A percentile compares a stretch with the other conserved stretches of the same genome.
These are phyloP conservation scores for Pholis gunnellus DNA, from an alignment of 2,113 vertebrate species.

Conservation along the genomic window DNA sequence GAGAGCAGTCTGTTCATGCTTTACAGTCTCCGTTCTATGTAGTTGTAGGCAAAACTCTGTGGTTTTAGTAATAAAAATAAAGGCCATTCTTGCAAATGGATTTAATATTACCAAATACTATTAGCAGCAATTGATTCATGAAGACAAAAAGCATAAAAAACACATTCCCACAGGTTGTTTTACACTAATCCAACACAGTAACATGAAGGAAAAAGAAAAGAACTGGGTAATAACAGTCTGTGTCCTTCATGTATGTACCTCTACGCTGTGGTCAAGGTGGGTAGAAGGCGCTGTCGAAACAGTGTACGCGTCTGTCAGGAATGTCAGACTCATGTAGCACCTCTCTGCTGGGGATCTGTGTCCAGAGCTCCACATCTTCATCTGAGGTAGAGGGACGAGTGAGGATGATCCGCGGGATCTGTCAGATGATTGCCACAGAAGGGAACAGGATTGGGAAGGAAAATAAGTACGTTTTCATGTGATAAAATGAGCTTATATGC, in stretches of 20 bases:
- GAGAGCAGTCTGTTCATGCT: constrained; percentile 3
- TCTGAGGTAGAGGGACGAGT: constrained; percentile 89
- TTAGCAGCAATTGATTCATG: constrained; percentile 47
- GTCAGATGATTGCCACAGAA: constrained; percentile 48
- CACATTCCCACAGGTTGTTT: constrained; percentile 18
- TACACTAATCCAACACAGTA: background rate
- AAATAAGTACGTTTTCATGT: constrained; percentile 1
- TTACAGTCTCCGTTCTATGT: background rate
- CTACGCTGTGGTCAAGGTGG: constrained; percentile 65
- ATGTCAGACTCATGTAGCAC: constrained; percentile 60
- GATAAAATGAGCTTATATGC: background rate
- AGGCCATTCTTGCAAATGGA: constrained; percentile 22
- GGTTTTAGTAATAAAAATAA: constrained; percentile 35
- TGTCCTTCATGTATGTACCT: background rate
- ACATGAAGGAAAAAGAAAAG: background rate
- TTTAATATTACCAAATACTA: constrained; percentile 27
- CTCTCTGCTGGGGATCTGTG: constrained; percentile 75
- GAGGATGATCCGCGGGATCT: constrained; percentile 90
- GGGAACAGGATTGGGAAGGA: constrained; percentile 13
- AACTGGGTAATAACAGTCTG: constrained; percentile 2
- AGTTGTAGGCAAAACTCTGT: constrained; percentile 13
- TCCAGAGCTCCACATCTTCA: constrained; percentile 84
- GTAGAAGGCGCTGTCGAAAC: constrained; percentile 82
- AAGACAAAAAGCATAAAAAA: constrained; percentile 49
- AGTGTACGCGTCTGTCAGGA: constrained; percentile 50